Evolutionary conservation across 2,888 invertebrate species (phyloP).

Genomic region (Tortricodes alternella): DNA sequence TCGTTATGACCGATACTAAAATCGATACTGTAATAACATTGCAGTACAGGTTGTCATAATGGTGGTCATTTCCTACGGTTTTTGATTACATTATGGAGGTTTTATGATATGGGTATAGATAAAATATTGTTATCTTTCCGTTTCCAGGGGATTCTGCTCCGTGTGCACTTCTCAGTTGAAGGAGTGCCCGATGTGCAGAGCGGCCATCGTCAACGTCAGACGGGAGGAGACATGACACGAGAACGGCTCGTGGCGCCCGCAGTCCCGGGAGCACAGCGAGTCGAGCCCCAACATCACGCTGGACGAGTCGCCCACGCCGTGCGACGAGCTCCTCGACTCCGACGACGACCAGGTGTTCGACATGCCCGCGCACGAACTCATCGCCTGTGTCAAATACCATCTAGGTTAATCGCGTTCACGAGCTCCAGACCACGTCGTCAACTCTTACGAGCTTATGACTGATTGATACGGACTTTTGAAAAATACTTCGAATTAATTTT

Average conservation of each 20-base stretch:
- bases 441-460: no score
- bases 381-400: slow-evolving; percentile 25
- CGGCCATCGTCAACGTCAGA: slow-evolving; percentile 49
- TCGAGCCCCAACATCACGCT: slow-evolving; percentile 36
- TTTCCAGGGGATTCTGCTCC: slow-evolving; percentile 90
- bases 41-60: no score
- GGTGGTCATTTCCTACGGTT: no score
- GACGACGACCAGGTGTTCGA: slow-evolving; percentile 32
- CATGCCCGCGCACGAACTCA: slow-evolving; percentile 26
- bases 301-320: slow-evolving; percentile 34
- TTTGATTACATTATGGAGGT: no score
- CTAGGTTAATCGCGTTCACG: slow-evolving; percentile 3
- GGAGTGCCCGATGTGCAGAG: slow-evolving; percentile 94
- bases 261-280: slow-evolving; percentile 21
- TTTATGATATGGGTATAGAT: not conserved
- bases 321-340: slow-evolving; percentile 10
- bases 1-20: no score
- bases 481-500: no score
- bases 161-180: slow-evolving; percentile 89
- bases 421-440: no score
- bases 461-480: no score
- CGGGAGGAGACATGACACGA: slow-evolving; percentile 49
- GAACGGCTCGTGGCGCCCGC: slow-evolving; percentile 4
- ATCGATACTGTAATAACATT: no score
- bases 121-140: not conserved